Percentiles rank a stretch among this genome's conserved stretches.
Conservation (phyloP, 2,888 invertebrate species). For the Dyspetes luteomarginatus region DNA sequence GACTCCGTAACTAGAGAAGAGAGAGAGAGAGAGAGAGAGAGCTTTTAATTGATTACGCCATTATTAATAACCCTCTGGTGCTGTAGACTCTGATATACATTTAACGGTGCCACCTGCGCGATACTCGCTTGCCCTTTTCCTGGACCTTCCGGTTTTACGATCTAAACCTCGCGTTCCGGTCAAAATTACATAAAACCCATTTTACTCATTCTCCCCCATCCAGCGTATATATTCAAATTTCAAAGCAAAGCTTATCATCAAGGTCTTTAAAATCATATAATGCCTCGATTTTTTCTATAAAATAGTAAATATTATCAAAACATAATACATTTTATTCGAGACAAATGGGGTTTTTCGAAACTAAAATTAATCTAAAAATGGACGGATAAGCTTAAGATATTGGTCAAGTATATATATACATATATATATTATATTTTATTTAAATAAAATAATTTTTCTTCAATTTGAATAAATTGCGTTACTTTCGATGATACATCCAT, state of each 20-base stretch:
- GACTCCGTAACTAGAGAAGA: slow-evolving; percentile 60
- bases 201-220: slow-evolving; percentile 5
- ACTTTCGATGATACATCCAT: too few species aligned
- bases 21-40: slow-evolving; percentile 67
- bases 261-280: not conserved
- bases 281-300: not conserved
- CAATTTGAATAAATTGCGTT: too few species aligned
- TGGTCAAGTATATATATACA: too few species aligned
- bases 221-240: not conserved
- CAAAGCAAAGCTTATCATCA: not conserved
- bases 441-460: too few species aligned
- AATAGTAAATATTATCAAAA: too few species aligned
- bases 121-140: slow-evolving; percentile 36
- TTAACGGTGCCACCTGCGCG: slow-evolving; percentile 44
- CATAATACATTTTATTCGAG: too few species aligned
- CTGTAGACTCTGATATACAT: slow-evolving; percentile 15
- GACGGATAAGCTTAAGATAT: too few species aligned
- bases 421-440: too few species aligned
- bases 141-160: slow-evolving; percentile 56
- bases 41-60: slow-evolving; percentile 77
- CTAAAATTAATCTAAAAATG: too few species aligned
- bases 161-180: slow-evolving; percentile 7
- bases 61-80: slow-evolving; percentile 74
- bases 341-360: too few species aligned
- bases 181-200: slow-evolving; percentile 33